Evolutionary conservation across 1,140 invertebrate genomes (phyloP).

Genomic region (Drosophila parabipectinata): DNA sequence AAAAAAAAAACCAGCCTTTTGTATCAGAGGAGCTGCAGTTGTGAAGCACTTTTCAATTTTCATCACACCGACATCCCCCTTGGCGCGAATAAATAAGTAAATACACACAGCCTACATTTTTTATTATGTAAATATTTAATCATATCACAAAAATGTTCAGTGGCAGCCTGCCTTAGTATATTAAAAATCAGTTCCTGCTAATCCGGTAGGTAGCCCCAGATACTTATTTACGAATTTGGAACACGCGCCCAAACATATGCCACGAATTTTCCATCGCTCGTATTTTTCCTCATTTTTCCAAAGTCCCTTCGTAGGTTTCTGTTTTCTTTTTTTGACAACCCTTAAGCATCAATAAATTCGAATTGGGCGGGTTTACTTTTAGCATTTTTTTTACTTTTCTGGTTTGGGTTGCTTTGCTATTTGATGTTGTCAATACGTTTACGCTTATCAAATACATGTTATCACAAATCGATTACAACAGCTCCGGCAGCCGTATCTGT

Average conservation of each 20-base stretch:
- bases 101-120: constrained; percentile 58
- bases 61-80: not conserved
- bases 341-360: constrained; percentile 55
- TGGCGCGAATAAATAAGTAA: constrained; percentile 66
- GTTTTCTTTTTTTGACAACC: constrained; percentile 27
- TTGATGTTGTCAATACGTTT: constrained; percentile 75
- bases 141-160: constrained; percentile 67
- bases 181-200: constrained; percentile 54
- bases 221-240: constrained; percentile 70
- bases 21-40: constrained; percentile 24
- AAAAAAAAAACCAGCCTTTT: constrained; percentile 23
- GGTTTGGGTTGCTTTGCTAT: constrained; percentile 32
- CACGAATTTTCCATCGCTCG: not conserved
- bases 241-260: constrained; percentile 68
- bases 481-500: constrained; percentile 23
- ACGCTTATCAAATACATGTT: constrained; percentile 82
- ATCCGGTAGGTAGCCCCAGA: constrained; percentile 30
- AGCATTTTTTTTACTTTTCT: constrained; percentile 20
- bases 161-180: constrained; percentile 36
- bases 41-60: constrained; percentile 62
- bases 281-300: constrained; percentile 1
- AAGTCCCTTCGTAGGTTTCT: not conserved
- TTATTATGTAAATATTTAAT: constrained; percentile 81
- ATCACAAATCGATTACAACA: constrained; percentile 77
- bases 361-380: constrained; percentile 38